Evolutionary conservation across 1,140 invertebrate genomes (phyloP).

Genomic region (Atopsyche davidsoni): DNA sequence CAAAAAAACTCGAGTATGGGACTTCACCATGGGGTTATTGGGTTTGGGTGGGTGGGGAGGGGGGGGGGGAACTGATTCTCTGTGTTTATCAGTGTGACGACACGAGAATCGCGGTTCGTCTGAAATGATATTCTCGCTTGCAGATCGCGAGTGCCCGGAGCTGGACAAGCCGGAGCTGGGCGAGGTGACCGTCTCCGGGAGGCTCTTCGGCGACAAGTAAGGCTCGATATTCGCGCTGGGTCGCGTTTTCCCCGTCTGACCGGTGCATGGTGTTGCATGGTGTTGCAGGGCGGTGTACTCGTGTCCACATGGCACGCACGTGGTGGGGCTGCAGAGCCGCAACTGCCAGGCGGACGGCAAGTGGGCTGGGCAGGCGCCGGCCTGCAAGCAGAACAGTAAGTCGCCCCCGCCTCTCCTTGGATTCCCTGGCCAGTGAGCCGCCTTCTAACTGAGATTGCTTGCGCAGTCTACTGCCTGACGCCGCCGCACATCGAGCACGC

Average conservation of each 20-base stretch:
- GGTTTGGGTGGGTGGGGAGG: too few relatives aligned
- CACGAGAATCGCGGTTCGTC: too few relatives aligned
- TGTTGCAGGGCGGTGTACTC: slow-evolving; percentile 64
- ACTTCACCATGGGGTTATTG: too few relatives aligned
- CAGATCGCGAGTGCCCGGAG: slow-evolving; percentile 80
- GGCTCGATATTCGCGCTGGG: slow-evolving; percentile 11
- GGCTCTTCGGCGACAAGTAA: slow-evolving; percentile 67
- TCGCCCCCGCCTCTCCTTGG: slow-evolving; percentile 20
- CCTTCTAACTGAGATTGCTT: background rate
- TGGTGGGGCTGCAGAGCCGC: slow-evolving; percentile 78
- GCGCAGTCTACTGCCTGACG: slow-evolving; percentile 75
- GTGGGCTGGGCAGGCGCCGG: slow-evolving; percentile 83
- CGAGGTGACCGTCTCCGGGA: slow-evolving; percentile 62
- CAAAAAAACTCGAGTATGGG: too few relatives aligned
- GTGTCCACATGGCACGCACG: slow-evolving; percentile 79
- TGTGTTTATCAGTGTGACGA: too few relatives aligned
- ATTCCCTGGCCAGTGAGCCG: background rate
- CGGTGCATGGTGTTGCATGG: too few relatives aligned
- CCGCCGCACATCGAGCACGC: slow-evolving; percentile 86
- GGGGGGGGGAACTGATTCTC: too few relatives aligned
- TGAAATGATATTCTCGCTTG: slow-evolving; percentile 32
- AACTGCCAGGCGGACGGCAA: slow-evolving; percentile 86
- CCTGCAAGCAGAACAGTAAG: slow-evolving; percentile 83
- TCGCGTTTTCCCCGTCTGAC: too few relatives aligned
- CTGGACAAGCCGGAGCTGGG: slow-evolving; percentile 66